These are phyloP conservation scores for Atractosteus spatula DNA, from an alignment of 2,113 vertebrate species.

Conservation along the genomic window DNA sequence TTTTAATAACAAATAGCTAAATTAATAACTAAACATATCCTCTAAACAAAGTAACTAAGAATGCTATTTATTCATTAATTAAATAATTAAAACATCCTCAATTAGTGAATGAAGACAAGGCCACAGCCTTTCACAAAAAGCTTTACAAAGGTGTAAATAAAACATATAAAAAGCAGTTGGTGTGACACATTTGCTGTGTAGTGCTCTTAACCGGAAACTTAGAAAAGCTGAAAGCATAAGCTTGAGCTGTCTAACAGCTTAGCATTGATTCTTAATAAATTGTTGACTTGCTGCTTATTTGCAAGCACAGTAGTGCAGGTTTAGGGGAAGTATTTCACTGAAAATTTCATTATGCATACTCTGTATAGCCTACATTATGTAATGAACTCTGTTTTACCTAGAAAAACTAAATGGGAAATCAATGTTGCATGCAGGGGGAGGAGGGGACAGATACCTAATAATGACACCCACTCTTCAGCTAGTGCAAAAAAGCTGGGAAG, in stretches of 20 bases:
- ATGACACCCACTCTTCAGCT: slow-evolving; percentile 34
- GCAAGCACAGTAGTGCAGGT: slow-evolving; percentile 47
- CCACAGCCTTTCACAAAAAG: no score
- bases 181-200: not conserved
- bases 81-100: no score
- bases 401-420: slow-evolving; percentile 66
- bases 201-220: slow-evolving; percentile 30
- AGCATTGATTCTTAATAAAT: slow-evolving; percentile 70
- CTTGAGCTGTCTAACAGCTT: slow-evolving; percentile 36
- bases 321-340: slow-evolving; percentile 38
- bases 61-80: not conserved
- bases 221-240: slow-evolving; percentile 44
- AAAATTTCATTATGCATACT: slow-evolving; percentile 58
- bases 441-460: slow-evolving; percentile 40
- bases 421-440: slow-evolving; percentile 57
- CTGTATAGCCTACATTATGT: slow-evolving; percentile 50
- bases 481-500: slow-evolving; percentile 21
- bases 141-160: slow-evolving; percentile 18
- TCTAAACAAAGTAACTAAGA: not conserved
- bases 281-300: slow-evolving; percentile 53
- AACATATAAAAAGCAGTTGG: slow-evolving; percentile 19
- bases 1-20: slow-evolving; percentile 26
- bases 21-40: not conserved
- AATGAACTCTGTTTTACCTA: slow-evolving; percentile 67
- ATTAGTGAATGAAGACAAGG: no score